Percentiles rank a stretch among this genome's conserved stretches.
Conservation (phyloP, 2,888 invertebrate species). For the Drosophila bunnanda region DNA sequence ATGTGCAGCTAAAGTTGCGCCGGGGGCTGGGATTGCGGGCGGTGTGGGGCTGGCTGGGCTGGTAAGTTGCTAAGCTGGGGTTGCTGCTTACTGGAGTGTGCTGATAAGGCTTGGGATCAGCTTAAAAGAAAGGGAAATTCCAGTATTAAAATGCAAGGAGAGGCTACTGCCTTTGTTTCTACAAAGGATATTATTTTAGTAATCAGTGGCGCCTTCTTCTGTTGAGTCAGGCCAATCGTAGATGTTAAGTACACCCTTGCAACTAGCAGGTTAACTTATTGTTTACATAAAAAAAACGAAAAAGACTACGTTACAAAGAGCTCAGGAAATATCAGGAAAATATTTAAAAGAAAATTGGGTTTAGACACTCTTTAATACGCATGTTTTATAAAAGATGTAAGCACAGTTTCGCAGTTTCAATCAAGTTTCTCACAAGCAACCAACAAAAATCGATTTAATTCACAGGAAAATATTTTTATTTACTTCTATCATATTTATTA, state of each 20-base stretch:
- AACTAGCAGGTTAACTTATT: neutral
- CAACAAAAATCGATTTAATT: no score
- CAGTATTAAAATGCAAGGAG: conserved; percentile 12
- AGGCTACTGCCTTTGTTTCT: no score
- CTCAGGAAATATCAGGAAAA: no score
- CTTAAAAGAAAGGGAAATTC: conserved; percentile 52
- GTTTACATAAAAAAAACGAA: neutral
- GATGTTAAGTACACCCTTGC: neutral
- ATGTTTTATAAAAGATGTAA: no score
- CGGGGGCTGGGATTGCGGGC: neutral
- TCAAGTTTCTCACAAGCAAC: no score
- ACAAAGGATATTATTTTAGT: conserved; percentile 24
- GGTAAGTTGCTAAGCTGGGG: conserved; percentile 15
- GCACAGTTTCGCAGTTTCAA: no score
- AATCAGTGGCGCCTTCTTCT: conserved; percentile 21
- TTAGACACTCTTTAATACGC: no score
- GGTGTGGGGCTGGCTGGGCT: neutral
- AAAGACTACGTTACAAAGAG: neutral
- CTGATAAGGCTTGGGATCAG: conserved; percentile 56
- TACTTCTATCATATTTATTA: neutral
- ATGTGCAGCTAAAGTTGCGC: conserved; percentile 41
- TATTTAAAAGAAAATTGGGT: neutral
- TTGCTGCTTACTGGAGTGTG: conserved; percentile 55
- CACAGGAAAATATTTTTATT: no score
- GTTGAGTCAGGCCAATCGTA: neutral